Evolutionary conservation across 2,888 invertebrate genomes (phyloP).

Genomic region (Megamerina dolium): DNA sequence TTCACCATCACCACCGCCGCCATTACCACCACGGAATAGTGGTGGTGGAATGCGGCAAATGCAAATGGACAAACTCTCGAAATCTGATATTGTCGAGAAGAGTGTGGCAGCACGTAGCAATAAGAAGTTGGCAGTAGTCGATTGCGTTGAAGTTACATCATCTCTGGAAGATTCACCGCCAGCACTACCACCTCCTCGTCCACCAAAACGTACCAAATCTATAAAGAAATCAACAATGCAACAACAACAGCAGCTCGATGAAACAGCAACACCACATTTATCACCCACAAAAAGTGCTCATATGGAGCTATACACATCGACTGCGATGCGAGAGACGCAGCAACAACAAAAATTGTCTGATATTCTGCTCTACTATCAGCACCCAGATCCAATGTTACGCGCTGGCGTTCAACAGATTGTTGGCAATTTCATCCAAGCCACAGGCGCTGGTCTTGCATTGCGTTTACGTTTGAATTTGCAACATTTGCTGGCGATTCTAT

Average conservation of each 20-base stretch:
- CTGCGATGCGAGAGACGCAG: neutral
- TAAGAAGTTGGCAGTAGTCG: constrained; percentile 1
- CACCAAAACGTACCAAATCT: constrained; percentile 40
- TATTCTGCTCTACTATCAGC: constrained; percentile 43
- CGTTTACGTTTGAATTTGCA: constrained; percentile 35
- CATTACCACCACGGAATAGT: constrained; percentile 5
- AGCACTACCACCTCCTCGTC: constrained; percentile 30
- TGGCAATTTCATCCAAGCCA: constrained; percentile 43
- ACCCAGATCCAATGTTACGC: constrained; percentile 47
- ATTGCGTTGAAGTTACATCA: constrained; percentile 23
- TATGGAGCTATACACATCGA: neutral
- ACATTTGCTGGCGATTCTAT: constrained; percentile 42
- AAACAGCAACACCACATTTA: constrained; percentile 5
- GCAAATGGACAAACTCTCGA: constrained; percentile 28
- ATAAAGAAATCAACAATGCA: constrained; percentile 31
- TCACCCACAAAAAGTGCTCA: neutral
- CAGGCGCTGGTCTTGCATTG: constrained; percentile 24
- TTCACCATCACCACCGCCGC: constrained; percentile 1
- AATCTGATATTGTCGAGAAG: constrained; percentile 42
- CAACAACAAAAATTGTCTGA: constrained; percentile 33
- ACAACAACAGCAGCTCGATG: no score
- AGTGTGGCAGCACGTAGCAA: constrained; percentile 14
- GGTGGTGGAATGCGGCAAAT: constrained; percentile 9
- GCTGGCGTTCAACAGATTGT: constrained; percentile 47
- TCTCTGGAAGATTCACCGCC: constrained; percentile 35